Base-by-base conservation (phyloP, 2,888 invertebrate genomes). In the Allygus modestus region DNA sequence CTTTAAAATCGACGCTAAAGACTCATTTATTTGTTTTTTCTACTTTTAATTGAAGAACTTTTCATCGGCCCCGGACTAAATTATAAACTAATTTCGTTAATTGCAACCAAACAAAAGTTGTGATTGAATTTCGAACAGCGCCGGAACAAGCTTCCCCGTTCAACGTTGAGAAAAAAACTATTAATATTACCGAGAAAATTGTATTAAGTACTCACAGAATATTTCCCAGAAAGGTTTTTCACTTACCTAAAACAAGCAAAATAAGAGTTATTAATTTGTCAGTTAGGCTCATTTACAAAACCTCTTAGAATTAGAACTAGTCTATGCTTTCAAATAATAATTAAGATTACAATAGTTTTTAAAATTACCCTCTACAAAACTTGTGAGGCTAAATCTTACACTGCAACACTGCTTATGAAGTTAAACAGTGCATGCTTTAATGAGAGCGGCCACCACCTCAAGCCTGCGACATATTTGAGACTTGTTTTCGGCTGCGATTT, bases 1-100 rank as follows among this genome's bases (percentile, higher is more conserved):
- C 46, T 46, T 46, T 46, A 46, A 4, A 7, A 17, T 15, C 17
- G 12, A 46, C 15, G 46, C 46, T 46, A 46, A 46, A 46, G 46
- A 46, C 46, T 46, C 46, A 12, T 46, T 46, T 46, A 46, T 46
- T 46, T 46, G 46, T 46, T 46, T 46, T 37, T 46, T 46, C 46
- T 37, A 4, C 37, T 46, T 46, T 46, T 46, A 46, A 46, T 46
- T 46, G 9, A 11, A 65, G 31, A 65, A 65, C 65, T 9, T 65
- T 65, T 28, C 28, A 9, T 65, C 28, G 28, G 28, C 2, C 65
- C 26, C 0, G 28, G n/a, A 65, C 26, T 65, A 0, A 28, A 65
- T 65, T 65, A 65, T 9, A 65, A 65, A 65, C 65, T 31, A 65
- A 65, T 65, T 65, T 17, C 17, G 31, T 65, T 28, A 65, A 65